These are phyloP conservation scores for Apodemia hepburni DNA, from an alignment of 2,888 invertebrate genomes.

Conservation along the genomic window DNA sequence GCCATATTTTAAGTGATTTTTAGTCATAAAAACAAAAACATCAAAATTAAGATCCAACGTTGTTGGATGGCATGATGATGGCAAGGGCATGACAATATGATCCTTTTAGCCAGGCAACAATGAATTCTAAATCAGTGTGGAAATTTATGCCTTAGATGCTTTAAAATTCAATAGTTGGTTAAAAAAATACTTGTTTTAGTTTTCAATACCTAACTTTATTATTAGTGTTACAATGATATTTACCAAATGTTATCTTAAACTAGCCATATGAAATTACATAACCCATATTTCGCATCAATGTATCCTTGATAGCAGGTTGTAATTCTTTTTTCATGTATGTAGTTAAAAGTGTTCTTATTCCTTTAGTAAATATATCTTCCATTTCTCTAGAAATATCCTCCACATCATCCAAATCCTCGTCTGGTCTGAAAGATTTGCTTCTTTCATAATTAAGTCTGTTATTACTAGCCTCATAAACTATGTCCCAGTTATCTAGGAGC, in stretches of 20 bases:
- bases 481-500: slow-evolving; percentile 56
- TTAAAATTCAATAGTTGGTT: too few relatives aligned
- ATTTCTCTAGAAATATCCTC: slow-evolving; percentile 88
- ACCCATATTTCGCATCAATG: slow-evolving; percentile 92
- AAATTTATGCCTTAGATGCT: too few relatives aligned
- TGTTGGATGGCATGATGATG: too few relatives aligned
- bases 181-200: too few relatives aligned
- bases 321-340: slow-evolving; percentile 91
- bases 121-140: too few relatives aligned
- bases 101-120: too few relatives aligned
- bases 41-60: too few relatives aligned
- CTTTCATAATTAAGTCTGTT: slow-evolving; percentile 63
- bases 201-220: too few relatives aligned
- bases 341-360: slow-evolving; percentile 89
- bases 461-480: slow-evolving; percentile 55
- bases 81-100: too few relatives aligned
- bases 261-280: slow-evolving; percentile 92
- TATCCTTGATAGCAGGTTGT: slow-evolving; percentile 92
- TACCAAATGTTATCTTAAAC: slow-evolving; percentile 25
- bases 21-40: too few relatives aligned
- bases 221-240: too few relatives aligned
- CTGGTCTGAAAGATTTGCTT: slow-evolving; percentile 70
- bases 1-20: too few relatives aligned
- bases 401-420: slow-evolving; percentile 79
- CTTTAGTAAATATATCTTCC: slow-evolving; percentile 91